These are phyloP conservation scores for Notodromas monacha DNA, from an alignment of 2,888 invertebrate species.

Conservation along the genomic window DNA sequence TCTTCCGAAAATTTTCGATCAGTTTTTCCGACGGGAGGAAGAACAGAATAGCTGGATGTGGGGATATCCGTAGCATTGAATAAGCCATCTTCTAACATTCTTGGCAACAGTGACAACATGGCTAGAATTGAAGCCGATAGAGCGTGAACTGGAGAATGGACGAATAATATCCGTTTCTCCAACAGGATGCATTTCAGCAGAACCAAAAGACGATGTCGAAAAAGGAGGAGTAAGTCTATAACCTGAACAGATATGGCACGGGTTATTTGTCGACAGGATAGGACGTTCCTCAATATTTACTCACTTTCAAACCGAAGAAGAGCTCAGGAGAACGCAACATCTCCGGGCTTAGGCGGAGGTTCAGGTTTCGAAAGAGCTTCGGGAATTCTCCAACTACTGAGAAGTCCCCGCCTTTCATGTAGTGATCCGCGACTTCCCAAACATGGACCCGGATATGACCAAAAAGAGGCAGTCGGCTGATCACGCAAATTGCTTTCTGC, in stretches of 20 bases:
- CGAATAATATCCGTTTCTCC: slow-evolving; percentile 59
- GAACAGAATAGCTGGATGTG: no score
- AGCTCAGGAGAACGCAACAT: slow-evolving; percentile 23
- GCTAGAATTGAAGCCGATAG: slow-evolving; percentile 58
- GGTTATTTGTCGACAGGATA: neutral
- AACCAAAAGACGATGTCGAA: slow-evolving; percentile 65
- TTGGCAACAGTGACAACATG: slow-evolving; percentile 59
- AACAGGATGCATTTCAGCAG: slow-evolving; percentile 68
- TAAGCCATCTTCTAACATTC: slow-evolving; percentile 51
- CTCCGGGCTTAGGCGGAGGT: slow-evolving; percentile 34
- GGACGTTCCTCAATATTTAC: no score
- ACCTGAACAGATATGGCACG: slow-evolving; percentile 7
- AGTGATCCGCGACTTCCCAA: slow-evolving; percentile 22
- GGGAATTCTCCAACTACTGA: neutral
- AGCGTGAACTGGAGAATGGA: slow-evolving; percentile 63
- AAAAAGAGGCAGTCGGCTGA: slow-evolving; percentile 61
- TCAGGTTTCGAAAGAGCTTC: slow-evolving; percentile 28
- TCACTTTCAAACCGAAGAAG: slow-evolving; percentile 25
- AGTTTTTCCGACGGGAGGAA: no score
- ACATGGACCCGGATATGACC: slow-evolving; percentile 54
- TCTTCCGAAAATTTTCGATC: no score
- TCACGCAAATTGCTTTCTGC: slow-evolving; percentile 86
- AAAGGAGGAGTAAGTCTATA: slow-evolving; percentile 15
- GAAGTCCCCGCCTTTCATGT: slow-evolving; percentile 18
- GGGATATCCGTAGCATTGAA: no score